A percentile compares a stretch with the other conserved stretches of the same genome.
Conservation (phyloP, 2,113 vertebrate species). For the Hypanus sabinus region DNA sequence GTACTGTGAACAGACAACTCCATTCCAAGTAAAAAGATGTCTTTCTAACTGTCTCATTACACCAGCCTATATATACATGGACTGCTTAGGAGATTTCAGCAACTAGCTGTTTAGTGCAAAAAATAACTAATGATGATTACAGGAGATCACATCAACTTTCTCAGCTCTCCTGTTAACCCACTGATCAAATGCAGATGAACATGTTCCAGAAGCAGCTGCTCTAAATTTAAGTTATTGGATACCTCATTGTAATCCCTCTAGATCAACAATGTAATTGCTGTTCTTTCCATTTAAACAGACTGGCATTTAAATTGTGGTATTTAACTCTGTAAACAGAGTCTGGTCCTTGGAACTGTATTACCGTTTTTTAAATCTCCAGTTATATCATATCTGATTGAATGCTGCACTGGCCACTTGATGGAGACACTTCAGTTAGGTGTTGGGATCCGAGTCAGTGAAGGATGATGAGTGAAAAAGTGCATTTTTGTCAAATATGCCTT, state of each 20-base stretch:
- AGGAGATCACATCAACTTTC: not conserved
- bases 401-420: not conserved
- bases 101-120: not conserved
- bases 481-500: not conserved
- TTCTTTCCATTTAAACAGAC: not conserved
- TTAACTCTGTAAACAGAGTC: not conserved
- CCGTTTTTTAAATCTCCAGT: not conserved
- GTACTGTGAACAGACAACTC: too few relatives aligned
- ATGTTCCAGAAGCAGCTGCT: not conserved
- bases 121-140: not conserved
- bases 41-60: too few relatives aligned
- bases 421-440: not conserved
- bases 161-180: not conserved
- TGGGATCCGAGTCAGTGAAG: not conserved
- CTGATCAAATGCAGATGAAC: not conserved
- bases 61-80: not conserved
- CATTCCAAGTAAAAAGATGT: too few relatives aligned
- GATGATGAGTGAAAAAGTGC: not conserved
- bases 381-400: not conserved
- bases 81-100: not conserved
- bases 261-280: not conserved
- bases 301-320: not conserved
- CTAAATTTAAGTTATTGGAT: not conserved
- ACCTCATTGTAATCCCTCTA: not conserved
- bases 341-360: not conserved